These are phyloP conservation scores for Mormyrus iriodes DNA, from an alignment of 2,113 vertebrate species.

Conservation along the genomic window DNA sequence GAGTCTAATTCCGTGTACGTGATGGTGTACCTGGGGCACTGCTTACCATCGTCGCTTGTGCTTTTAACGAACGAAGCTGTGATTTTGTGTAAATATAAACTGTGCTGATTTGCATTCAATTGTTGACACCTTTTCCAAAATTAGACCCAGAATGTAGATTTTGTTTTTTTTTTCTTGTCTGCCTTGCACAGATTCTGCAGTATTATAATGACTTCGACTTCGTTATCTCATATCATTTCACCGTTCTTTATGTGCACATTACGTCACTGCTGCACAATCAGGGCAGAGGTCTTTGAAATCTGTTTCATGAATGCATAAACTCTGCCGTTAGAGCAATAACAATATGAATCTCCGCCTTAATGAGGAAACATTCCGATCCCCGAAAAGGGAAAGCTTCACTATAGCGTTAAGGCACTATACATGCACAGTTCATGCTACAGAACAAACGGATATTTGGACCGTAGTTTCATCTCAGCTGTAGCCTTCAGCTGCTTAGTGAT, in stretches of 20 bases:
- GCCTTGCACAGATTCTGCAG: neutral
- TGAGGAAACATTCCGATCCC: neutral
- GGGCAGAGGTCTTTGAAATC: neutral
- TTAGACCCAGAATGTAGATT: neutral
- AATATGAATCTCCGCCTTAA: neutral
- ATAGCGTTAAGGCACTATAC: neutral
- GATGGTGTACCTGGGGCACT: neutral
- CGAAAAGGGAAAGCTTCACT: neutral
- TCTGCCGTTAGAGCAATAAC: neutral
- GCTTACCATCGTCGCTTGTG: neutral
- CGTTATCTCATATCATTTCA: neutral
- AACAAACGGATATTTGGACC: neutral
- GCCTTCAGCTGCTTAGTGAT: neutral
- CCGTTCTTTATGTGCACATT: neutral
- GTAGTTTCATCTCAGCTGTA: neutral
- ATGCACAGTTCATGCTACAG: neutral
- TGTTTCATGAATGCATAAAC: neutral
- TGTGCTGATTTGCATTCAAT: neutral
- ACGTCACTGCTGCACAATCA: neutral
- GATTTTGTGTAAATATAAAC: neutral
- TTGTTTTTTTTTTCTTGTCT: neutral
- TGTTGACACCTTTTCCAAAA: neutral
- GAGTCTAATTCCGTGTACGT: neutral
- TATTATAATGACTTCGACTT: neutral
- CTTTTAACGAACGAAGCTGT: neutral